Base-by-base conservation (phyloP, 2,113 vertebrate genomes). In the Electrona antarctica region DNA sequence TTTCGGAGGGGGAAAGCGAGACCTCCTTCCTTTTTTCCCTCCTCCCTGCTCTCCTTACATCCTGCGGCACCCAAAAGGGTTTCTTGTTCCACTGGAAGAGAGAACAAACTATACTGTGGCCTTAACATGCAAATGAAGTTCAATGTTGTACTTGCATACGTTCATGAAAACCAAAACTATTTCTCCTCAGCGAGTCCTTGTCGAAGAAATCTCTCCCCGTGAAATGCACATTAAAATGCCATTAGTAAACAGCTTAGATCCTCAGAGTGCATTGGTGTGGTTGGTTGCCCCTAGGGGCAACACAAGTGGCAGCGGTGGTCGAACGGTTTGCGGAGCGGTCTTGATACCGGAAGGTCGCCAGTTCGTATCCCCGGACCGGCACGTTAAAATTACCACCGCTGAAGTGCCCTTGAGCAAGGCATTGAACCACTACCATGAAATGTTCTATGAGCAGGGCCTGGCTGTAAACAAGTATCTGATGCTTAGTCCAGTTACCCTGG, bases 151-250 rank as follows among this genome's bases (percentile, higher is more conserved):
- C 41, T 33, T 61, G 2, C 29, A 75, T 82, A 68, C 74, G 69
- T 71, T 48, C 71, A 58, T 67, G 69, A 71, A 67, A 13, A 79
- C 67, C 29, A 74, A 61, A 76, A 74, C 73, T 75, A 64, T 65
- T 73, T 48, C 69, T 21, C 60, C 63, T 74, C 55, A 60, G 68
- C 79, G 58, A 81, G 80, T 81, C 77, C 62, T 47, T 48, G 51
- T 69, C 15, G 56, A 76, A 76, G 60, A 46, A 50, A 56, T 56
- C 58, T 58, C 57, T 59, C 75, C 79, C 60, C 73, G 15, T 54
- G 60, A 77, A 76, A 73, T 76, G 21, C 69, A 70, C 73, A 69
- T 87, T 87, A 84, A 86, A 85, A 85, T 69, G 60, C 62, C 64
- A 83, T 86, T 76, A 69, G 33, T 41, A 41, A 1, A 41, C 33